These are phyloP conservation scores for Typhlichthys subterraneus DNA, from an alignment of 2,797 vertebrate species.

Conservation along the genomic window DNA sequence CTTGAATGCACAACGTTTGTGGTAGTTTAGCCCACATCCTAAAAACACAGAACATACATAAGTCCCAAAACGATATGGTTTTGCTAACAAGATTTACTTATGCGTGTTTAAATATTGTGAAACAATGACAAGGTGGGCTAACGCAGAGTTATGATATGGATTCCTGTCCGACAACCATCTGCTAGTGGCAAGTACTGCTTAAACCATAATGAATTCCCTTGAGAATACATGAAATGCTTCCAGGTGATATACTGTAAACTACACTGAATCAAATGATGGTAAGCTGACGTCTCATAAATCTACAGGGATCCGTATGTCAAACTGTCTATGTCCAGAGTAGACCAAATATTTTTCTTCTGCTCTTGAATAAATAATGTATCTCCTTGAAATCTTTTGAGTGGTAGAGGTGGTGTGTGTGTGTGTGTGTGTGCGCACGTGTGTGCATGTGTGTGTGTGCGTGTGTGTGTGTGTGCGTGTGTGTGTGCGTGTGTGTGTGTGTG, in stretches of 20 bases:
- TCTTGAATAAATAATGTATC: conserved; percentile 11
- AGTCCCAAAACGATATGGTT: conserved; percentile 17
- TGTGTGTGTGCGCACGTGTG: not conserved
- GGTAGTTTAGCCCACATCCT: conserved; percentile 98
- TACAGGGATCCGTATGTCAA: conserved; percentile 48
- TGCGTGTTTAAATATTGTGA: not conserved
- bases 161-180: conserved; percentile 10
- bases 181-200: conserved; percentile 22
- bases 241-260: conserved; percentile 22
- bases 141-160: too few relatives aligned
- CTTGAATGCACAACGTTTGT: conserved; percentile 97
- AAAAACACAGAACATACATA: conserved; percentile 37
- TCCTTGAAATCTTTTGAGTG: conserved; percentile 30
- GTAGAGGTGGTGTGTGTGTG: conserved; percentile 17
- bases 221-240: conserved; percentile 13
- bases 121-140: not conserved
- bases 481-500: not conserved
- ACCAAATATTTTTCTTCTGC: conserved; percentile 19
- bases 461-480: not conserved
- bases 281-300: conserved; percentile 23
- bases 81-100: too few relatives aligned
- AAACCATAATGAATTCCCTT: conserved; percentile 11
- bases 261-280: conserved; percentile 11
- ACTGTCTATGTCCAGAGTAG: conserved; percentile 11
- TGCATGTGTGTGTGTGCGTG: not conserved